Conservation (phyloP, 2,888 invertebrate species). For the Ischnus inquisitorius region DNA sequence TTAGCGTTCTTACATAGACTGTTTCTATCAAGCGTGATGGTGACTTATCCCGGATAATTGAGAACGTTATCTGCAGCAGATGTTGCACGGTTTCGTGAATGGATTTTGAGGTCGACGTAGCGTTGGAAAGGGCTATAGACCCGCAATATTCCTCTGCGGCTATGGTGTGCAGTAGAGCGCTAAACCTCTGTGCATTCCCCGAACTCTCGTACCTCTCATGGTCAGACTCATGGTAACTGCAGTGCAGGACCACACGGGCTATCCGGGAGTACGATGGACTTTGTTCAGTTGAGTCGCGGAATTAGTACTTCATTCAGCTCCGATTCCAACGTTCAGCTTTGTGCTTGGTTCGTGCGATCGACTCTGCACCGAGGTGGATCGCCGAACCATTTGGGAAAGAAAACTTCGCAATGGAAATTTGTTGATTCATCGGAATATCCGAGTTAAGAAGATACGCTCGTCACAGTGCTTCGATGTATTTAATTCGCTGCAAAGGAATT, state of each 20-base stretch:
- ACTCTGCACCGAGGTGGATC: slow-evolving; percentile 3
- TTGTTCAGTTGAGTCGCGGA: slow-evolving; percentile 47
- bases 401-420: not conserved
- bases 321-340: slow-evolving; percentile 40
- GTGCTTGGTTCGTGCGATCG: slow-evolving; percentile 5
- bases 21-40: not conserved
- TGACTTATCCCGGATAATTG: slow-evolving; percentile 12
- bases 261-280: slow-evolving; percentile 43
- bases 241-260: slow-evolving; percentile 44
- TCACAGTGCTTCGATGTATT: slow-evolving; percentile 1
- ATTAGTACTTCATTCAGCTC: slow-evolving; percentile 59
- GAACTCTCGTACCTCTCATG: slow-evolving; percentile 50
- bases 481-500: not conserved
- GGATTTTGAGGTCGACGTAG: slow-evolving; percentile 45
- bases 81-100: slow-evolving; percentile 40
- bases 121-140: slow-evolving; percentile 31
- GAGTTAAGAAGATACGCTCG: not conserved
- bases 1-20: not conserved
- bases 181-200: slow-evolving; percentile 63
- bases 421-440: slow-evolving; percentile 24
- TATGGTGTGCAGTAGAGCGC: slow-evolving; percentile 56
- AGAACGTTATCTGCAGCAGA: slow-evolving; percentile 28
- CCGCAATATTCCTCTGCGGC: slow-evolving; percentile 42
- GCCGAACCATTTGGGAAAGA: not conserved
- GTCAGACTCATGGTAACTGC: slow-evolving; percentile 48